Conservation (phyloP, 2,113 vertebrate genomes). For the Misgurnus anguillicaudatus region DNA sequence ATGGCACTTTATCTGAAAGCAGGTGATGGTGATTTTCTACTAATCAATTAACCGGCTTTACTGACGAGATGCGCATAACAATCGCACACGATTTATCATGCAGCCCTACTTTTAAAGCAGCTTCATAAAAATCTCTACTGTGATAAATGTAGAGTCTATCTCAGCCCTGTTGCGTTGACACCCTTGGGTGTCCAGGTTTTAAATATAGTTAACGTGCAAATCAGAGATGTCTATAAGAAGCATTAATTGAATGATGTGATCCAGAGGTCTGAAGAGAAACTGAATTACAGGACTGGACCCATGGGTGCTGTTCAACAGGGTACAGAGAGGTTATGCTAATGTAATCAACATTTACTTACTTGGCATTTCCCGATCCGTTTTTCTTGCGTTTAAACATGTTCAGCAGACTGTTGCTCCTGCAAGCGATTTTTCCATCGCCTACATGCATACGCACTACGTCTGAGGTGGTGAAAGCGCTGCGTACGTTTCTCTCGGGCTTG, state of each 20-base stretch:
- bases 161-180: slow-evolving; percentile 54
- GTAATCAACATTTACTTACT: slow-evolving; percentile 74
- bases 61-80: no score
- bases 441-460: slow-evolving; percentile 98
- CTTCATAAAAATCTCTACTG: not conserved
- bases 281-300: slow-evolving; percentile 44
- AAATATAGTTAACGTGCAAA: slow-evolving; percentile 59
- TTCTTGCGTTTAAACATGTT: slow-evolving; percentile 98
- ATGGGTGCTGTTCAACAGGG: slow-evolving; percentile 65
- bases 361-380: slow-evolving; percentile 84
- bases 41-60: no score
- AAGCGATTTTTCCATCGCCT: slow-evolving; percentile 91
- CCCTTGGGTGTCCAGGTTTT: slow-evolving; percentile 68
- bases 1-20: no score
- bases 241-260: slow-evolving; percentile 67
- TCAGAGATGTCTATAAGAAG: slow-evolving; percentile 58
- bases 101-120: no score
- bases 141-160: slow-evolving; percentile 15
- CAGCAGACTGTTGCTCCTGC: slow-evolving; percentile 91
- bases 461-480: slow-evolving; percentile 97
- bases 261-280: slow-evolving; percentile 59
- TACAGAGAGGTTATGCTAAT: slow-evolving; percentile 56
- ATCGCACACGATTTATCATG: no score
- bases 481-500: slow-evolving; percentile 94
- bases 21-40: no score